Evolutionary conservation across 2,797 vertebrate species (phyloP).

Genomic region (Synaphobranchus kaupii): DNA sequence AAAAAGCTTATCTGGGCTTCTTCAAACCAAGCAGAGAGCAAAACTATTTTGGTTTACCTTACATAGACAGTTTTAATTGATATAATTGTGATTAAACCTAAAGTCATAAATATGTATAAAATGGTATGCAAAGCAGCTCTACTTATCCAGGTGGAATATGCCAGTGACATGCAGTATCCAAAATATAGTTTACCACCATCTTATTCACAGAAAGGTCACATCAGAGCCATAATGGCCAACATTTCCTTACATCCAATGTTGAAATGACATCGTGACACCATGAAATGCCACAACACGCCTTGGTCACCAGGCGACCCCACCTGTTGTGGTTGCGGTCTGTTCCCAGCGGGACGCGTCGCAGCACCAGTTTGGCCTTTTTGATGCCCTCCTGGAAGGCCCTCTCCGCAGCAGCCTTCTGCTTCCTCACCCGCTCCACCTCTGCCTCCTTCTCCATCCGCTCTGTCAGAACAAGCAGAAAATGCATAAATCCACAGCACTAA

Average conservation of each 20-base stretch:
- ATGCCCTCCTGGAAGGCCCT: slow-evolving; percentile 92
- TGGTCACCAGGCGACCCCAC: slow-evolving; percentile 56
- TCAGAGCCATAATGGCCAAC: background rate
- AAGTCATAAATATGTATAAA: background rate
- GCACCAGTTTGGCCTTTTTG: slow-evolving; percentile 85
- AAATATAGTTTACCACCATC: background rate
- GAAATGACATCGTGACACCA: background rate
- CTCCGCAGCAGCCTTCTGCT: slow-evolving; percentile 85
- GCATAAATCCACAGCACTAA: background rate
- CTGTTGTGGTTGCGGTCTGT: slow-evolving; percentile 96
- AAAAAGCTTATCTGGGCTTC: background rate
- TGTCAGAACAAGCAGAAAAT: slow-evolving; percentile 50
- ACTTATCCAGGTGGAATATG: background rate
- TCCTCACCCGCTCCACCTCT: slow-evolving; percentile 89
- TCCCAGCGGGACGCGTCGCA: slow-evolving; percentile 87
- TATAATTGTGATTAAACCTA: background rate
- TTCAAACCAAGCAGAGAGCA: background rate
- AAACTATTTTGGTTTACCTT: background rate
- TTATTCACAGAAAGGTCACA: background rate
- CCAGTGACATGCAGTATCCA: background rate
- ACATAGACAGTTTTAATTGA: background rate
- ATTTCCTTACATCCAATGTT: background rate
- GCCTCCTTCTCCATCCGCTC: slow-evolving; percentile 92
- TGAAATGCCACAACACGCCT: background rate
- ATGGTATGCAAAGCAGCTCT: background rate